Evolutionary conservation across 2,888 invertebrate genomes (phyloP).

Genomic region (Adineta ricciae): DNA sequence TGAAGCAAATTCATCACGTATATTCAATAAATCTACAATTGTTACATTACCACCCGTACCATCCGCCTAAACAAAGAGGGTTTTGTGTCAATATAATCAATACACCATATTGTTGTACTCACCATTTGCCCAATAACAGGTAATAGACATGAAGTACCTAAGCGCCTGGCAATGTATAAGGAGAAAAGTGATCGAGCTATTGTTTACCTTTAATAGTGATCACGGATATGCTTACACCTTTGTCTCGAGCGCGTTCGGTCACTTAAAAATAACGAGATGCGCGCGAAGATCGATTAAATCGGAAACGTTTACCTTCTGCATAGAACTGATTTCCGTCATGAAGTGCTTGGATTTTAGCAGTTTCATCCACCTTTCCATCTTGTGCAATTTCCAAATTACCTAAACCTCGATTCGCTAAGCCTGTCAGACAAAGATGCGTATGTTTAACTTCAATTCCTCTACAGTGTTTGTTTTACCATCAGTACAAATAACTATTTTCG

Average conservation of each 20-base stretch:
- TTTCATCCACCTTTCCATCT: conserved; percentile 35
- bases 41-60: conserved; percentile 40
- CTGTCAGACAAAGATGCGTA: neutral
- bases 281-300: neutral
- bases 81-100: neutral
- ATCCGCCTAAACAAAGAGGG: conserved; percentile 10
- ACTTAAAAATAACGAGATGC: neutral
- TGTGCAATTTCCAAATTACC: conserved; percentile 41
- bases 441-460: no score
- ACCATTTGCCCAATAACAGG: conserved; percentile 30
- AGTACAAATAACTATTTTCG: conserved; percentile 48
- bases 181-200: neutral
- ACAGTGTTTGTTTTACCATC: no score
- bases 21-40: conserved; percentile 45
- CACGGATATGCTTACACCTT: conserved; percentile 44
- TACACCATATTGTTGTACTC: neutral
- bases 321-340: conserved; percentile 39
- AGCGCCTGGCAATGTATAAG: no score
- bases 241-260: neutral
- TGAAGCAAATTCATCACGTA: conserved; percentile 46
- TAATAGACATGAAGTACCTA: conserved; percentile 29
- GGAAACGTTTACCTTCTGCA: neutral
- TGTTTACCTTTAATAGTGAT: conserved; percentile 42
- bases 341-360: conserved; percentile 38
- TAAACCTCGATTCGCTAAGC: conserved; percentile 46